Percentiles rank a stretch among this genome's conserved stretches.
phyloP scores from a whole-genome alignment of 2,888 invertebrate species.

The Drosophila hawaiiensis region DNA sequence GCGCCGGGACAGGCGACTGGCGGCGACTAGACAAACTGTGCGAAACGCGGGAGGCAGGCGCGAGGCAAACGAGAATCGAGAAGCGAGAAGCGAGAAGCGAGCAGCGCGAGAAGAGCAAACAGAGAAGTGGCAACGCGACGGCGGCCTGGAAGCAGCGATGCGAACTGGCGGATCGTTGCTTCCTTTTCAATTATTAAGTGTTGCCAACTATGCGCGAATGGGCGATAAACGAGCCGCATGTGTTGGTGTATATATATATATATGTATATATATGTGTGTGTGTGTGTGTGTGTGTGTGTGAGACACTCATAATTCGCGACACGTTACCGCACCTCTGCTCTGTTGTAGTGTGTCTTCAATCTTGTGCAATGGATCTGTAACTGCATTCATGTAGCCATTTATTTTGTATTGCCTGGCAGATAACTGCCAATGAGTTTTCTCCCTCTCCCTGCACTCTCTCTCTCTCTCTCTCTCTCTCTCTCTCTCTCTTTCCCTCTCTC shows the following conservation, averaged over 20 bases:
- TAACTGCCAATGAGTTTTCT: constrained; percentile 54
- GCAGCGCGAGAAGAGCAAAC: constrained; percentile 2
- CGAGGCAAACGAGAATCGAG: neutral
- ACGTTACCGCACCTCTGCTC: constrained; percentile 50
- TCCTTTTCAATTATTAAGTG: constrained; percentile 84
- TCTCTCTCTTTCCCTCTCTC: neutral
- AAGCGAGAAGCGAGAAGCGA: neutral
- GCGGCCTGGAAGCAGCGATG: constrained; percentile 49
- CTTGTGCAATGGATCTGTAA: constrained; percentile 68
- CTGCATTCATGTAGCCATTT: constrained; percentile 70
- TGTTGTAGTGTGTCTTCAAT: constrained; percentile 56
- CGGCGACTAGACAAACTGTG: constrained; percentile 59
- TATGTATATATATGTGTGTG: constrained; percentile 17
- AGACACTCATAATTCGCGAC: constrained; percentile 69
- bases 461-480: constrained; percentile 6
- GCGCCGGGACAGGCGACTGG: constrained; percentile 52
- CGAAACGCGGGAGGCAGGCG: constrained; percentile 4
- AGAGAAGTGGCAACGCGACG: constrained; percentile 4
- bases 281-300: constrained; percentile 22
- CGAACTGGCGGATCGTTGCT: constrained; percentile 75
- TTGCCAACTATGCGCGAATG: constrained; percentile 76
- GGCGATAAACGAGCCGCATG: constrained; percentile 72
- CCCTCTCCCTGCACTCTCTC: constrained; percentile 4
- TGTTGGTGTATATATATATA: constrained; percentile 12
- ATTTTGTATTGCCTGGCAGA: constrained; percentile 65